Conservation (phyloP, 2,797 vertebrate genomes). For the Phoebastria nigripes region DNA sequence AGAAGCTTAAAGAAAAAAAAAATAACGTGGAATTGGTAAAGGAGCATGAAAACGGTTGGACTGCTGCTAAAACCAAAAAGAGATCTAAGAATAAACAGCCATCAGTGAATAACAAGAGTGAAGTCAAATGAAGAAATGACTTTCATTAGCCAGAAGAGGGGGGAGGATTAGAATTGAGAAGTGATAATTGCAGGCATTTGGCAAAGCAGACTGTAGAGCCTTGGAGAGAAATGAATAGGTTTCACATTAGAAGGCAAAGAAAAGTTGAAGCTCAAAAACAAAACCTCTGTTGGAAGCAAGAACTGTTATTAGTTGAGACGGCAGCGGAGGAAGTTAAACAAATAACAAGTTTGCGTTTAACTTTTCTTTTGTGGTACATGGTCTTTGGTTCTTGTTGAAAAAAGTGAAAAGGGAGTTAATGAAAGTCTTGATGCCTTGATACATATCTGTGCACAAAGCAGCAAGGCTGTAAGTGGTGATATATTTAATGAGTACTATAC, state of each 20-base stretch:
- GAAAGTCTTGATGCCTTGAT: not conserved
- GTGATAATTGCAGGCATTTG: conserved; percentile 36
- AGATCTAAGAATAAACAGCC: conserved; percentile 24
- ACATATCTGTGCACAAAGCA: not conserved
- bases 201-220: not conserved
- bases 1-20: not conserved
- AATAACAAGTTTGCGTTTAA: conserved; percentile 33
- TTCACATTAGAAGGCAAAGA: conserved; percentile 1
- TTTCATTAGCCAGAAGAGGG: not conserved
- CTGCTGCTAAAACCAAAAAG: not conserved
- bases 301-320: conserved; percentile 37
- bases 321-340: conserved; percentile 32
- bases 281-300: not conserved
- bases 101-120: not conserved
- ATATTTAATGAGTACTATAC: not conserved
- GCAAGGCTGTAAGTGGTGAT: not conserved
- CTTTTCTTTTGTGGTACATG: conserved; percentile 1
- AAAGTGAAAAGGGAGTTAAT: not conserved
- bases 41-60: not conserved
- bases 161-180: not conserved
- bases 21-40: not conserved
- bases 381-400: not conserved
- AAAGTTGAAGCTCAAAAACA: conserved; percentile 4
- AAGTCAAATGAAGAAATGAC: conserved; percentile 13
- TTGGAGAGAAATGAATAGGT: conserved; percentile 38